Evolutionary conservation across 2,888 invertebrate species (phyloP), one percentile per base, ranked within the genome.

Genomic region (Standfussiana lucernea): DNA sequence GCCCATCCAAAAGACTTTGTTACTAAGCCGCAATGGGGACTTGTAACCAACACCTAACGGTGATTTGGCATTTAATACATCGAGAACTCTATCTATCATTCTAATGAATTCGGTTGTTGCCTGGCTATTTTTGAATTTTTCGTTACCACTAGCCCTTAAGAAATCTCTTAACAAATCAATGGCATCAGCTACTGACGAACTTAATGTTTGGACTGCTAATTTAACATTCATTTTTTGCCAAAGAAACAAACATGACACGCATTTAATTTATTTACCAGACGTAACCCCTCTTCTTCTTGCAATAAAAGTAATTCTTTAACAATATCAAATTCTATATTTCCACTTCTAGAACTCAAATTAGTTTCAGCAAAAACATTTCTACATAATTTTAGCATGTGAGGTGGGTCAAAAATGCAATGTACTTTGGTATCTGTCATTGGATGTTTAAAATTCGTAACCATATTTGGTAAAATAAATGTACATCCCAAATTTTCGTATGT

Each of bases 161-260:
- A 37, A 62, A n/a, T n/a, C n/a, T n/a, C n/a, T n/a, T n/a, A n/a
- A n/a, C n/a, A n/a, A n/a, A 37, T 62, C 62, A 24, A 62, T 62
- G 37, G 35, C 62, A 37, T 62, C 62, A 11, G 62, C 62, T 13
- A 37, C 62, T 62, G 62, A 62, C 35, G 62, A 62, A 62, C 62
- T 37, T 13, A 62, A 62, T 62, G 62, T 62, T 37, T 62, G 62
- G 1, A 37, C 62, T 62, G 62, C 62, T 2, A 64, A n/a, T n/a
- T 37, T 62, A 7, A 35, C 61, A 11, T 62, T 62, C 35, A 24
- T 62, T 32, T 61, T 24, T 35, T 61, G 35, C 35, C 35, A 13
- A 18, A 13, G 42, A 42, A 42, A 42, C 11, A 11, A 42, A 42
- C 11, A 13, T 42, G 42, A 13, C 13, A 11, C 4, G 42, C 42